phyloP scores from a whole-genome alignment of 2,888 invertebrate genomes.

The Volucella inflata region DNA sequence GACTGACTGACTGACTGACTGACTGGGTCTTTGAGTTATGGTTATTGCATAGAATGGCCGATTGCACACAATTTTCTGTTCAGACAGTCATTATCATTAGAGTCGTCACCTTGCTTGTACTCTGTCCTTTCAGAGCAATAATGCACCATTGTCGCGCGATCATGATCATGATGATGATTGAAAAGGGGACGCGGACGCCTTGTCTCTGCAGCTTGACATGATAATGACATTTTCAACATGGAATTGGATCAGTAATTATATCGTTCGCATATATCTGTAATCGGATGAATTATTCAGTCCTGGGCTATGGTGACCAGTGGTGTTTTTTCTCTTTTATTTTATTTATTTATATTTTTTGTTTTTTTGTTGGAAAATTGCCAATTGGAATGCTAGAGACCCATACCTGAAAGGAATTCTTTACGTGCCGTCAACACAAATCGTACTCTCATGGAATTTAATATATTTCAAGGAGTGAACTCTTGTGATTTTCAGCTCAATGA shows the following conservation, averaged over 20 bases:
- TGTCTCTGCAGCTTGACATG: conserved; percentile 69
- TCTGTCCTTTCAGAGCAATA: conserved; percentile 51
- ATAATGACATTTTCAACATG: conserved; percentile 76
- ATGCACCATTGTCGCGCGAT: conserved; percentile 57
- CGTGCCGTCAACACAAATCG: conserved; percentile 61
- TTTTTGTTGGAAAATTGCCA: conserved; percentile 56
- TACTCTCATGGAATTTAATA: conserved; percentile 60
- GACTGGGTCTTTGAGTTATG: conserved; percentile 15
- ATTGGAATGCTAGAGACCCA: conserved; percentile 61
- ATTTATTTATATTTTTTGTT: background rate
- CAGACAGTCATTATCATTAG: conserved; percentile 71
- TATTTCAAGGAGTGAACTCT: conserved; percentile 47
- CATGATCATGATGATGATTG: conserved; percentile 35
- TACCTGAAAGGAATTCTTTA: conserved; percentile 61
- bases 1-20: conserved; percentile 35
- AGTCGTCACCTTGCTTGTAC: conserved; percentile 61
- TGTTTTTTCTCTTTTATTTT: conserved; percentile 5
- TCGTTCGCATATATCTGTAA: conserved; percentile 55
- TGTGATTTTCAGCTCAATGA: conserved; percentile 49
- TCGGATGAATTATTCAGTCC: conserved; percentile 72
- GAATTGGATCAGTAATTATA: conserved; percentile 76
- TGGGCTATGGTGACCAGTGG: conserved; percentile 13
- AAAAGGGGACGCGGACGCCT: conserved; percentile 49
- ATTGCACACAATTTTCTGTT: conserved; percentile 51
- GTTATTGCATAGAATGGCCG: conserved; percentile 23